Conservation (phyloP, 2,113 vertebrate species). For the Gnathonemus echidnorhynchus region DNA sequence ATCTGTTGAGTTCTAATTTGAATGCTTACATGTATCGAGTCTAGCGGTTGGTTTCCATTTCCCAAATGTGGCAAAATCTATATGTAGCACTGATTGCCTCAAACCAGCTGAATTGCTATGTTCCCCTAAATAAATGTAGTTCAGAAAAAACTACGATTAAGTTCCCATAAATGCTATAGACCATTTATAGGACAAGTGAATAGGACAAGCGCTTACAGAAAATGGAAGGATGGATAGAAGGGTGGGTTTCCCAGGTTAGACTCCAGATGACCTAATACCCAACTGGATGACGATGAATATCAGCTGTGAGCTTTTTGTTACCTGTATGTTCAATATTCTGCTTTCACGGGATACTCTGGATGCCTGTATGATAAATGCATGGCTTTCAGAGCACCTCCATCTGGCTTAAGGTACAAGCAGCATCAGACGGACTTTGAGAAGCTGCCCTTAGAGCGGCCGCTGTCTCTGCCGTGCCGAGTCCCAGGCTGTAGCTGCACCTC, state of each 20-base stretch:
- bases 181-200: too few relatives aligned
- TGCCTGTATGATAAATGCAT: not conserved
- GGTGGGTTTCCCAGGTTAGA: not conserved
- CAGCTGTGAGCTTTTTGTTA: not conserved
- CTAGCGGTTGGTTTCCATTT: not conserved
- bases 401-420: slow-evolving; percentile 74
- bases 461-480: slow-evolving; percentile 67
- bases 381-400: not conserved
- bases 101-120: not conserved
- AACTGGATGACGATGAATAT: not conserved
- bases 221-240: not conserved
- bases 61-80: not conserved
- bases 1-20: not conserved
- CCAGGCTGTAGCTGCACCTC: slow-evolving; percentile 61
- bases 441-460: slow-evolving; percentile 64
- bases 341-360: not conserved
- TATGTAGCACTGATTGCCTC: not conserved
- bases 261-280: not conserved
- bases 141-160: not conserved
- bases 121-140: not conserved
- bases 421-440: slow-evolving; percentile 78
- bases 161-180: not conserved
- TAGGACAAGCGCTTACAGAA: not conserved
- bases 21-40: not conserved
- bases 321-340: not conserved